These are phyloP conservation scores for Philaenus spumarius DNA, from an alignment of 1,140 invertebrate species.

Conservation along the genomic window DNA sequence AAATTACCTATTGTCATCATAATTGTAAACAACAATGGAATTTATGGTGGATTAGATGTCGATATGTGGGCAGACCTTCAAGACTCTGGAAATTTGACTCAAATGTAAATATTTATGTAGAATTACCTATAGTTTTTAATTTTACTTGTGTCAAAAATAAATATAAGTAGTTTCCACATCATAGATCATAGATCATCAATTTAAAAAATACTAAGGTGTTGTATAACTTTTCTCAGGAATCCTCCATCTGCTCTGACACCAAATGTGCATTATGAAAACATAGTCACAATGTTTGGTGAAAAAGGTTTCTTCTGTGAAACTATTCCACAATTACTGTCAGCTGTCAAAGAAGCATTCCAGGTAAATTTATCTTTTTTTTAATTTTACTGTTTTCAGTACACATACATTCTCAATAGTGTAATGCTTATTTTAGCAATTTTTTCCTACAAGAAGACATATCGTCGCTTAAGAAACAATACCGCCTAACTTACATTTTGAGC, in stretches of 20 bases:
- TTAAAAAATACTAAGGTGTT: neutral
- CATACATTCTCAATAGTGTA: no score
- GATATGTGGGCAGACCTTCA: constrained; percentile 66
- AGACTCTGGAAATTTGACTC: constrained; percentile 50
- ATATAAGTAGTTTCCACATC: neutral
- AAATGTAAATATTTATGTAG: constrained; percentile 38
- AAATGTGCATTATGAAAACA: constrained; percentile 79
- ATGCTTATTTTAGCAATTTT: no score
- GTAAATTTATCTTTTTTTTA: constrained; percentile 38
- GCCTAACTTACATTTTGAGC: no score
- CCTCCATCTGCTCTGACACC: constrained; percentile 73
- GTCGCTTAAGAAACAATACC: no score
- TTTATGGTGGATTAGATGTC: constrained; percentile 77
- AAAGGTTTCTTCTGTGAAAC: constrained; percentile 74
- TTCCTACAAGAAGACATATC: no score
- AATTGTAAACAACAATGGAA: constrained; percentile 95
- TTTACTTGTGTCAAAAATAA: neutral
- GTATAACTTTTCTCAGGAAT: constrained; percentile 50
- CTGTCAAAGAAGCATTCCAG: constrained; percentile 57
- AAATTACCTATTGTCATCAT: constrained; percentile 85
- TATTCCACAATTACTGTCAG: constrained; percentile 61
- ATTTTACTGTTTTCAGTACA: no score
- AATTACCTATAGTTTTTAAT: neutral
- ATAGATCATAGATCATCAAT: neutral
- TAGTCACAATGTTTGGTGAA: constrained; percentile 75